Base-by-base conservation (phyloP, 2,113 vertebrate genomes). In the Pardalotus punctatus region DNA sequence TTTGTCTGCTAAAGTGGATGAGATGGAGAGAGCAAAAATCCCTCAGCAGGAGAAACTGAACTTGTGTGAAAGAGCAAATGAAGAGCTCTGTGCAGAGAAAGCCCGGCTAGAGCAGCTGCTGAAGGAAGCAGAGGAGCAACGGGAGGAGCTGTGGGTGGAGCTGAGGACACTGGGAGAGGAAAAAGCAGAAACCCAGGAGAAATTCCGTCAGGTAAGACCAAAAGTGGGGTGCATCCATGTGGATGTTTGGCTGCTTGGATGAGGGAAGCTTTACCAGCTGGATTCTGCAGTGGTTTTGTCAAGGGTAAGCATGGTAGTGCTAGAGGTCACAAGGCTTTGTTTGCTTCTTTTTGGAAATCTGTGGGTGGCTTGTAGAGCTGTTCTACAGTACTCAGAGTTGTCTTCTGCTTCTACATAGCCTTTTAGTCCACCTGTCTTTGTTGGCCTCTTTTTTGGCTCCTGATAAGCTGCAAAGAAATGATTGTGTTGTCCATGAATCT, bases 161-260 rank as follows among this genome's bases (percentile, higher is more conserved):
- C 81, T 98, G 71, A 92, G 10, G 66, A 42, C 36, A 11, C 27
- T 96, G 81, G 65, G 81, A 84, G 95, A 97, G n/a, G 97, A 98
- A 60, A 98, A 96, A 42, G 84, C 82, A 86, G 97, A 92, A 88
- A 95, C 64, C 4, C 83, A 79, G 54, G 94, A 94, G 74, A 97
- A 96, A 62, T 81, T 98, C 88, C 79, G 12, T 9, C 96, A 99
- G 98, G 99, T 99, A 51, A 96, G 95, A 74, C 73, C 42, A 61
- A 58, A 88, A 36, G 4, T 19, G 3, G 43, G 48, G 22, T 48
- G 35, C n/a, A 48, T 54, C 35, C 53, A 7, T 18, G 53, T 67
- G 54, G 23, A 42, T 27, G 18, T 65, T 61, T 45, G 27, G 6
- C 74, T 81, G 19, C 67, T 48, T 86, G 74, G 54, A 47, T 67